Evolutionary conservation across 2,888 invertebrate genomes (phyloP), one percentile per base, ranked within the genome.

Genomic region (Drosophila eohydei): DNA sequence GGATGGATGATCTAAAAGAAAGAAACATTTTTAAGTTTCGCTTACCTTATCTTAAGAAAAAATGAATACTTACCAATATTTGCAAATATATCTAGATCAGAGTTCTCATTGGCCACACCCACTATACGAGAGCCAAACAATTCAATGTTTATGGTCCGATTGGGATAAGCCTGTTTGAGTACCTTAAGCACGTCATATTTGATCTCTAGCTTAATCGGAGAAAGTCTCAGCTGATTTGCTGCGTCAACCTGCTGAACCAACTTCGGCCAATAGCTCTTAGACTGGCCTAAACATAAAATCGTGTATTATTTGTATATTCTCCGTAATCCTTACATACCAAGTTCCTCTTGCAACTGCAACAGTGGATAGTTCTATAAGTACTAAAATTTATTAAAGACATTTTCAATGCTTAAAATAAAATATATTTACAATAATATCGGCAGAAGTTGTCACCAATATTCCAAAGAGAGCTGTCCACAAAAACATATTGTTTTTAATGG

Each of bases 301-400:
- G 3, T 8, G 5, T 32, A 16, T 36, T 44, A 0, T 2, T 0
- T 14, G 14, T 44, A 3, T 0, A 36, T 38, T 21, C n/a, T 38
- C 36, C 26, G 4, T 3, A 14, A 12, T 36, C 14, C 5, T 1
- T 36, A 36, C 52, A 14, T 26, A 38, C 52, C 52, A 5, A 52
- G 14, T 0, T 38, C 14, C 26, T 52, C 52, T 36, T 38, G 52
- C 52, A 52, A 9, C 26, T 52, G 14, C 26, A 52, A 14, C 52
- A 52, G 9, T 9, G 52, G 21, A 21, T 52, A 52, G 8, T 2
- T 52, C 52, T 52, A 26, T 8, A 2, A 5, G 16, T 30, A 9
- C 1, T 9, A n/a, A 5, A 12, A 5, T n/a, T 0, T 14, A 8
- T 48, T n/a, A 4, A 1, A 48, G 5, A n/a, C 6, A 5, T n/a